phyloP scores from a whole-genome alignment of 2,888 invertebrate genomes.

The Plebejus melissa region DNA sequence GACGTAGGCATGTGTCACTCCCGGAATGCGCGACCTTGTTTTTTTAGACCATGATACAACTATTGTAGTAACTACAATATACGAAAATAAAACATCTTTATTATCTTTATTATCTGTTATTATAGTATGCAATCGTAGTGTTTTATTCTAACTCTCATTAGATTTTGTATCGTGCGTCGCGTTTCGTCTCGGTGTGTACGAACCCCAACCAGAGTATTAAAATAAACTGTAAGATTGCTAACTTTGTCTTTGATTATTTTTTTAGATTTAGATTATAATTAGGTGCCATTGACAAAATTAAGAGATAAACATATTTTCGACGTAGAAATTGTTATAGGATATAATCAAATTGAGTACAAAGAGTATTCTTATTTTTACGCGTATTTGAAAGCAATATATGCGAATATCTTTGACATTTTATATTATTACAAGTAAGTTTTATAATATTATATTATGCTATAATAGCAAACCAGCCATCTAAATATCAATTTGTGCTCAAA shows the following conservation, averaged over 20 bases:
- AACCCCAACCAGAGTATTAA: background rate
- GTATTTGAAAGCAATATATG: background rate
- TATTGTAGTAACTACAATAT: too few species aligned
- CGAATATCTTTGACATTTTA: slow-evolving; percentile 2
- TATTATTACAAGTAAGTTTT: background rate
- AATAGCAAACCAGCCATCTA: background rate
- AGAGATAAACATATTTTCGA: background rate
- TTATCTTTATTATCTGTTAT: too few species aligned
- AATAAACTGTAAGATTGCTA: background rate
- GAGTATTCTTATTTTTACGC: background rate
- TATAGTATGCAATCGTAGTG: too few species aligned
- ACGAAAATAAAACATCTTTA: too few species aligned
- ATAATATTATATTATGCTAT: background rate
- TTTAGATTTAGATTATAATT: background rate
- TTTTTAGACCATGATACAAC: too few species aligned
- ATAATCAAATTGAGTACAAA: background rate
- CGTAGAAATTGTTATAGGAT: background rate
- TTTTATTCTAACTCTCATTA: too few species aligned
- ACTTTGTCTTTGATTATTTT: background rate
- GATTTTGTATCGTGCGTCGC: too few species aligned
- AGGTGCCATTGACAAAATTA: background rate
- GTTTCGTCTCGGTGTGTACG: background rate
- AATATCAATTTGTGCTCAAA: background rate
- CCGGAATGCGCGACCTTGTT: too few species aligned
- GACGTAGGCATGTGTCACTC: too few species aligned